Evolutionary conservation across 2,888 invertebrate species (phyloP), one percentile per base, ranked within the genome.

Genomic region (Apocheima hispidaria): DNA sequence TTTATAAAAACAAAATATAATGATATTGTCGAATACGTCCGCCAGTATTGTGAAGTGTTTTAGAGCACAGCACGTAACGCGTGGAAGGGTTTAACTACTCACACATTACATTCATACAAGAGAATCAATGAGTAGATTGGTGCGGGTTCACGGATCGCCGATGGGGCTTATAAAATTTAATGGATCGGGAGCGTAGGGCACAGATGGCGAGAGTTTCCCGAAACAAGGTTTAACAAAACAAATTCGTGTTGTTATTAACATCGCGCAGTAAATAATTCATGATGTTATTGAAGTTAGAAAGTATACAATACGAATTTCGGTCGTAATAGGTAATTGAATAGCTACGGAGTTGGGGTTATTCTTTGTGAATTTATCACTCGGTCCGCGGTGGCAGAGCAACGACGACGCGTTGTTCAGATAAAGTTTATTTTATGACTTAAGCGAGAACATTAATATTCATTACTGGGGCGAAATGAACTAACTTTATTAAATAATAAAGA

Each of bases 341-440:
- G 81, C 82, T 85, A 79, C 79, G 67, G 85, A 87, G 86, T 89
- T 89, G 71, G 79, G 84, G 77, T 84, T 84, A 86, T 87, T 90
- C 88, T 88, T 89, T 84, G 82, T 80, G 76, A 85, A 88, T 87
- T 88, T 88, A 90, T 89, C 86, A 86, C 87, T 79, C 74, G 77
- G 77, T 78, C 79, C 76, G 78, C 78, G 80, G 83, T 82, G 77
- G 78, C 77, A 74, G 78, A 75, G 77, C 67, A 67, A 80, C 82
- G 82, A 81, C 81, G 86, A 86, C 85, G 87, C 87, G 81, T 84
- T 86, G 84, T 82, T 82, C 83, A 81, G 88, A 88, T 89, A 89
- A 90, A 91, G 87, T 91, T 90, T 88, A 90, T 90, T 91, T 92
- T 91, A 91, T 90, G 87, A 87, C 87, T 88, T 87, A 87, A 88